Conservation (phyloP, 2,113 vertebrate species). For the Strix uralensis region DNA sequence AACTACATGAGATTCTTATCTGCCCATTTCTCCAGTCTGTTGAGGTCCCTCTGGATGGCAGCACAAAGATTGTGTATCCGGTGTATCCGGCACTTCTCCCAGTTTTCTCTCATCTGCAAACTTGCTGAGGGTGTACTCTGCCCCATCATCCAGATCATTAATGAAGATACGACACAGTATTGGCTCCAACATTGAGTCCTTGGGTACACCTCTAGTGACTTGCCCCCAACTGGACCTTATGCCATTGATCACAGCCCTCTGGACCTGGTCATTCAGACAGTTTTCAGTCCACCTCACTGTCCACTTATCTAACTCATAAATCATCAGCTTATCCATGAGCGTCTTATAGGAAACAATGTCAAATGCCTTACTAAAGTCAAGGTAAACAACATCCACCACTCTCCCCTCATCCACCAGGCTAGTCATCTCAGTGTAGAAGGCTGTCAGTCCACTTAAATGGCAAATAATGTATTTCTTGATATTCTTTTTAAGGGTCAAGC, state of each 20-base stretch:
- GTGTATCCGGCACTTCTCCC: background rate
- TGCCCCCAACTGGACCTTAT: background rate
- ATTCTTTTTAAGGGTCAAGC: background rate
- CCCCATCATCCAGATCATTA: background rate
- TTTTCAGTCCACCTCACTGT: background rate
- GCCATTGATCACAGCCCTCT: background rate
- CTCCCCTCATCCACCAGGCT: background rate
- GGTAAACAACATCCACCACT: background rate
- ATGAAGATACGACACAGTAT: background rate
- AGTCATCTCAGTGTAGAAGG: background rate
- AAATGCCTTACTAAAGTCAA: background rate
- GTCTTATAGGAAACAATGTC: background rate
- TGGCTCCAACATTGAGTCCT: background rate
- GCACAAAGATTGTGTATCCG: background rate
- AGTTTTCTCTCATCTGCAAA: background rate
- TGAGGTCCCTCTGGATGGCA: background rate
- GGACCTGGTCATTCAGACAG: background rate
- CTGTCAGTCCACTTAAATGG: background rate
- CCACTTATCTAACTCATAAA: background rate
- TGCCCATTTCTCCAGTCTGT: background rate
- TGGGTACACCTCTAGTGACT: background rate
- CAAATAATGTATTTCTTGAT: background rate
- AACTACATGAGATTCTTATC: background rate
- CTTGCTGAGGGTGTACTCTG: background rate
- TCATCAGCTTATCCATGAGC: background rate